Evolutionary conservation across 2,888 invertebrate species (phyloP).

Genomic region (Meloe dianella): DNA sequence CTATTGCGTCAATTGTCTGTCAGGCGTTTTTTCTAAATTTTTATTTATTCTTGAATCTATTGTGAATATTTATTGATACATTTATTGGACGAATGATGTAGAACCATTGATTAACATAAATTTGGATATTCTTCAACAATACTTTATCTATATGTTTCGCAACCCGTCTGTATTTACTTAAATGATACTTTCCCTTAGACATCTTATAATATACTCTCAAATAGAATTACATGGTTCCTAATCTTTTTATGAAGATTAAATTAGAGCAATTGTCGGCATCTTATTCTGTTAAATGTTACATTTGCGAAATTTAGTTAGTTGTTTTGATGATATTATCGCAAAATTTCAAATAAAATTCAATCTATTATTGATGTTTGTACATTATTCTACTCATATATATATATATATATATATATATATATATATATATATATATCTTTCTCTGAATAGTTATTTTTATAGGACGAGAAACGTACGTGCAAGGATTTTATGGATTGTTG

Average conservation of each 20-base stretch:
- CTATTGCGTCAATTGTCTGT: too few species aligned
- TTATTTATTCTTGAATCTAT: too few species aligned
- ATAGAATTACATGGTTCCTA: neutral
- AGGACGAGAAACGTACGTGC: neutral
- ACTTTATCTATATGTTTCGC: too few species aligned
- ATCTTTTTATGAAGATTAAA: slow-evolving; percentile 3
- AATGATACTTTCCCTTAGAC: neutral
- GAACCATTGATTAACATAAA: too few species aligned
- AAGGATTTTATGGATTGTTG: neutral
- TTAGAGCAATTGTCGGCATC: neutral
- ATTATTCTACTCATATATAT: neutral
- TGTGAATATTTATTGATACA: too few species aligned
- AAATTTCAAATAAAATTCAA: neutral
- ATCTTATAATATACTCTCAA: neutral
- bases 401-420: too few species aligned
- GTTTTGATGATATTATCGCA: neutral
- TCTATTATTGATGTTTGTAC: neutral
- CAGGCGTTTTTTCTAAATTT: too few species aligned
- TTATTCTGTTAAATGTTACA: neutral
- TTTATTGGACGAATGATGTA: too few species aligned
- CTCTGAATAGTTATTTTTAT: neutral
- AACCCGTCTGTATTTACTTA: neutral
- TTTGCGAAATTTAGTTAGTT: neutral
- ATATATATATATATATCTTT: too few species aligned
- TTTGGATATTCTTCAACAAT: too few species aligned